phyloP scores from a whole-genome alignment of 2,113 vertebrate genomes.

The Hystrix cristata region DNA sequence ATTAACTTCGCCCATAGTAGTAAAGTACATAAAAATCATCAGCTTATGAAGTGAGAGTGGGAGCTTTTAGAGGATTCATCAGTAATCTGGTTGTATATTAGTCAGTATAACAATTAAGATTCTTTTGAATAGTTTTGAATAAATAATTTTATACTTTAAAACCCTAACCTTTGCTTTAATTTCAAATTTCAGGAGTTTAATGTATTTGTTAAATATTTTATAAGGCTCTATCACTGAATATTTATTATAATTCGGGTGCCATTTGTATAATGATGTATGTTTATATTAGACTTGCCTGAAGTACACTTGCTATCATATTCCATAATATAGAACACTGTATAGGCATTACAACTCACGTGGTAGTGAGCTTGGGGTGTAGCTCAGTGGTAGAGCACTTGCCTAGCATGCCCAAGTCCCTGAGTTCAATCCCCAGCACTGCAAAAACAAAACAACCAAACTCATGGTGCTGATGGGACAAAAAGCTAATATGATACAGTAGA shows the following conservation, averaged over 20 bases:
- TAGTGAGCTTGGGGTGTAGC: background rate
- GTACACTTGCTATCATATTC: constrained; percentile 37
- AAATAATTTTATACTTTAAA: constrained; percentile 59
- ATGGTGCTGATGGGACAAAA: background rate
- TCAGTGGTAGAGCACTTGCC: background rate
- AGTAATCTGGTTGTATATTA: background rate
- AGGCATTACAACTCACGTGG: constrained; percentile 18
- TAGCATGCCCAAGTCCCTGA: background rate
- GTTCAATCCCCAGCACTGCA: background rate
- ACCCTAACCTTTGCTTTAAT: constrained; percentile 8
- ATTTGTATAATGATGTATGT: background rate
- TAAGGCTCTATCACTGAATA: constrained; percentile 42
- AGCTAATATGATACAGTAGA: background rate
- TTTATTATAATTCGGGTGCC: constrained; percentile 57
- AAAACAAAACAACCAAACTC: background rate
- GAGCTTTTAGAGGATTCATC: constrained; percentile 40
- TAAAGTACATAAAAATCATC: background rate
- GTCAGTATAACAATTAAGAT: background rate
- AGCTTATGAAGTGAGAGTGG: background rate
- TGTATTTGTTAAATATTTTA: background rate
- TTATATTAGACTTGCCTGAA: constrained; percentile 53
- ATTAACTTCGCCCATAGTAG: background rate
- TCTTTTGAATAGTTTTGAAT: constrained; percentile 51
- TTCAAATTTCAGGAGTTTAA: constrained; percentile 7
- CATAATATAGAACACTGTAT: constrained; percentile 17